These are phyloP conservation scores for Heliangelus exortis DNA, from an alignment of 2,797 vertebrate genomes.

Conservation along the genomic window DNA sequence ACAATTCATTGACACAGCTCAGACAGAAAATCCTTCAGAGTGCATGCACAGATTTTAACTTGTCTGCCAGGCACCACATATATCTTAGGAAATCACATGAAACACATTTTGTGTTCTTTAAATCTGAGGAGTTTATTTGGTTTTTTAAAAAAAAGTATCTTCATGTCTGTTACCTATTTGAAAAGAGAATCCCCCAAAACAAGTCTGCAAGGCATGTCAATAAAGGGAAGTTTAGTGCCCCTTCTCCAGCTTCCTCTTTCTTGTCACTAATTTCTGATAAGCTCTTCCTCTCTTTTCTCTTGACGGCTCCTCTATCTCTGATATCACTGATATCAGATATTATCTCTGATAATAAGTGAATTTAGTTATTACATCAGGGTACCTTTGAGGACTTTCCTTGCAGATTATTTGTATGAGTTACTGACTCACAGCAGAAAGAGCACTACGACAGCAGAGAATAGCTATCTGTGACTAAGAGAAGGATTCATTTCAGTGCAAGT, in stretches of 20 bases:
- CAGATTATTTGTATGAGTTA: not conserved
- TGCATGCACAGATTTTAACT: not conserved
- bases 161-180: not conserved
- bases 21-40: not conserved
- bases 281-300: not conserved
- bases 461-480: not conserved
- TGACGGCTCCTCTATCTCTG: not conserved
- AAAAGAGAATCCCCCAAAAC: not conserved
- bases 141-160: not conserved
- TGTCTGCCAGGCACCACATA: not conserved
- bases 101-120: not conserved
- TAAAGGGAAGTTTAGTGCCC: not conserved
- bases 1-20: not conserved
- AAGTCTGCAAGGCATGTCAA: fast-evolving
- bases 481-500: not conserved
- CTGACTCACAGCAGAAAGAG: not conserved
- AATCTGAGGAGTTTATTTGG: not conserved
- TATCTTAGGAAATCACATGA: not conserved
- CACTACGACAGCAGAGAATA: not conserved
- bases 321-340: not conserved
- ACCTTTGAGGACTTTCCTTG: not conserved
- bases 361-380: not conserved
- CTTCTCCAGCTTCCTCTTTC: not conserved
- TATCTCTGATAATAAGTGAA: not conserved
- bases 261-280: not conserved